These are phyloP conservation scores for Eupithecia subumbrata DNA, from an alignment of 2,888 invertebrate species.

Conservation along the genomic window DNA sequence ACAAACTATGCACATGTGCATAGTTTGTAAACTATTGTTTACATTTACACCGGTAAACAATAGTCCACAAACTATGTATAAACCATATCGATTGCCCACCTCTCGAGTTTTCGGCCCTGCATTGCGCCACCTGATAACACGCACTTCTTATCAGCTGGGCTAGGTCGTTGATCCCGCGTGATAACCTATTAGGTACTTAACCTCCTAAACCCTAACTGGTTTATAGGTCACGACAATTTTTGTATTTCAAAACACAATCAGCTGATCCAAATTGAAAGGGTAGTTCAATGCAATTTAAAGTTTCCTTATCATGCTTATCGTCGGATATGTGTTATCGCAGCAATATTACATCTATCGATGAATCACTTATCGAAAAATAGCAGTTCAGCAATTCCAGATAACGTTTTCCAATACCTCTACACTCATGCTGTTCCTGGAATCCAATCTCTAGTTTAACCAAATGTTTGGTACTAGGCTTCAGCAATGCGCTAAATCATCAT, in stretches of 20 bases:
- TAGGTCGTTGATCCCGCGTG: constrained; percentile 65
- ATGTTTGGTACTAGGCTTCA: not conserved
- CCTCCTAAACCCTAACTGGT: constrained; percentile 33
- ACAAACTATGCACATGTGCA: no score
- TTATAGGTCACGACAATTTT: constrained; percentile 25
- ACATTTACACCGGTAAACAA: not conserved
- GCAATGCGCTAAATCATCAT: constrained; percentile 7
- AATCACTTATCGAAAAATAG: constrained; percentile 10
- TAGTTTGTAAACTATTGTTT: no score
- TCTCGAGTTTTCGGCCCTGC: constrained; percentile 70
- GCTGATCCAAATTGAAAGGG: not conserved
- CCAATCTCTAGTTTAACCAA: not conserved
- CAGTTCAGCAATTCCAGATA: constrained; percentile 4
- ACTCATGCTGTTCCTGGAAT: not conserved
- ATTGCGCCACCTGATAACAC: constrained; percentile 77
- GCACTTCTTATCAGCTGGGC: constrained; percentile 61
- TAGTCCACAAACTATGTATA: not conserved
- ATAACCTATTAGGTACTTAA: constrained; percentile 55
- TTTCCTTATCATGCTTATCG: constrained; percentile 20
- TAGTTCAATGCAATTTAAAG: constrained; percentile 1
- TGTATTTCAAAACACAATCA: constrained; percentile 18
- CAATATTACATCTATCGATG: constrained; percentile 7
- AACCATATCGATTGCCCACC: constrained; percentile 63
- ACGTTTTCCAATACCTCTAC: not conserved
- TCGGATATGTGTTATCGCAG: constrained; percentile 25